Conservation (phyloP, 2,113 vertebrate genomes). For the Perca fluviatilis region DNA sequence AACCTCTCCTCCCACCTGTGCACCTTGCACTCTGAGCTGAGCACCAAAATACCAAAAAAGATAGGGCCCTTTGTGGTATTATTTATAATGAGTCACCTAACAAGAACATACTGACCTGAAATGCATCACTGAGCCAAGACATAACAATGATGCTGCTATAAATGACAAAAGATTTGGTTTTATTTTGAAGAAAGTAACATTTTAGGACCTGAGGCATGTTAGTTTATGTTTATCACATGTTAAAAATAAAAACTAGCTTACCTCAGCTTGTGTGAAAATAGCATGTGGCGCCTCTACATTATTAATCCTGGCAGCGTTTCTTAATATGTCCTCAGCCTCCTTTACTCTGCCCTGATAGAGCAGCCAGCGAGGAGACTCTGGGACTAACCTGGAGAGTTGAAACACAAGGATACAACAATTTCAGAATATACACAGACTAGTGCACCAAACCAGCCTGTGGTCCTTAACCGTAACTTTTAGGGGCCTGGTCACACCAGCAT, state of each 20-base stretch:
- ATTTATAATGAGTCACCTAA: not conserved
- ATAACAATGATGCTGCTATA: not conserved
- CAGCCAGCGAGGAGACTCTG: constrained; percentile 94
- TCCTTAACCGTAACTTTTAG: not conserved
- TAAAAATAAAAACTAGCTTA: constrained; percentile 42
- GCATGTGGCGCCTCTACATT: constrained; percentile 80
- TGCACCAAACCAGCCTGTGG: not conserved
- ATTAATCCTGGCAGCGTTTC: constrained; percentile 86
- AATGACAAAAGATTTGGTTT: not conserved
- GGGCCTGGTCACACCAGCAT: not conserved
- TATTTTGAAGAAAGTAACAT: no score
- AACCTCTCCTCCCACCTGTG: no score
- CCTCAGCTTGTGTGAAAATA: constrained; percentile 88
- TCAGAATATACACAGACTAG: not conserved
- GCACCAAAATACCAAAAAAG: no score
- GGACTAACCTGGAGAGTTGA: constrained; percentile 85
- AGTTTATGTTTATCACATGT: not conserved
- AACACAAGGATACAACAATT: not conserved
- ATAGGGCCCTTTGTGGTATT: not conserved
- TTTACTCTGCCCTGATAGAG: constrained; percentile 87
- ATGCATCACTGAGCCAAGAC: not conserved
- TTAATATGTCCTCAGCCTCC: constrained; percentile 89
- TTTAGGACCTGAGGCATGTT: no score
- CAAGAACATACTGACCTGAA: not conserved
- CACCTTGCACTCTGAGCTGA: no score